phyloP scores from a whole-genome alignment of 2,113 vertebrate species.

The Chlamydotis undulata region DNA sequence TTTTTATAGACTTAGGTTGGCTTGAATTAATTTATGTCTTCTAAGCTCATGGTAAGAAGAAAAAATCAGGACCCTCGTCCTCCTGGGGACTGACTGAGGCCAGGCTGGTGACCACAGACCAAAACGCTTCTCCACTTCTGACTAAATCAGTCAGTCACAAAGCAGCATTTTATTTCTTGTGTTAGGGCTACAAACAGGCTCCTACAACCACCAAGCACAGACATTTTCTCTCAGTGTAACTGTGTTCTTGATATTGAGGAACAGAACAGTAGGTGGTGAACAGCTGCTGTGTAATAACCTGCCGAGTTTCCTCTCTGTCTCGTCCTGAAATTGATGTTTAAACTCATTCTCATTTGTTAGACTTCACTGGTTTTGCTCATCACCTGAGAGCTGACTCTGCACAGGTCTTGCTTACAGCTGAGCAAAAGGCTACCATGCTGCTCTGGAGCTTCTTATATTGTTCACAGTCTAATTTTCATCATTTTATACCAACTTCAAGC shows the following conservation, averaged over 20 bases:
- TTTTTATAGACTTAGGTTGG: not conserved
- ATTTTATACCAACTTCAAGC: not conserved
- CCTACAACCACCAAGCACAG: not conserved
- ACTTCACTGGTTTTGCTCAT: not conserved
- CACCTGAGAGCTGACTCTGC: not conserved
- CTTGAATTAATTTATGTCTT: not conserved
- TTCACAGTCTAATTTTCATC: not conserved
- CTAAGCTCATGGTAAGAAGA: not conserved
- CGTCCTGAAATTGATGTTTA: not conserved
- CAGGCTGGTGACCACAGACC: not conserved
- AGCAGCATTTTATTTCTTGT: not conserved
- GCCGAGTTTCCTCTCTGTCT: not conserved
- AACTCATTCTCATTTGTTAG: not conserved
- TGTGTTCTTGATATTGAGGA: not conserved
- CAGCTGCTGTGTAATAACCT: slow-evolving; percentile 17
- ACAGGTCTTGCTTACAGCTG: not conserved
- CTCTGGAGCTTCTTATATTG: not conserved
- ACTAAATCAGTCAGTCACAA: not conserved
- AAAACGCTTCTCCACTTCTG: not conserved
- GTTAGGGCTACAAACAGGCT: not conserved
- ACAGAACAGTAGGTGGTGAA: not conserved
- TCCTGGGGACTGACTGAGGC: fast-evolving
- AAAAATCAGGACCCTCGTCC: not conserved
- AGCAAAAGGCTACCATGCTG: not conserved
- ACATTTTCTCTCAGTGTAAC: not conserved